phyloP scores from a whole-genome alignment of 92 coral and sea anemone species.

The Actinernus sp. region DNA sequence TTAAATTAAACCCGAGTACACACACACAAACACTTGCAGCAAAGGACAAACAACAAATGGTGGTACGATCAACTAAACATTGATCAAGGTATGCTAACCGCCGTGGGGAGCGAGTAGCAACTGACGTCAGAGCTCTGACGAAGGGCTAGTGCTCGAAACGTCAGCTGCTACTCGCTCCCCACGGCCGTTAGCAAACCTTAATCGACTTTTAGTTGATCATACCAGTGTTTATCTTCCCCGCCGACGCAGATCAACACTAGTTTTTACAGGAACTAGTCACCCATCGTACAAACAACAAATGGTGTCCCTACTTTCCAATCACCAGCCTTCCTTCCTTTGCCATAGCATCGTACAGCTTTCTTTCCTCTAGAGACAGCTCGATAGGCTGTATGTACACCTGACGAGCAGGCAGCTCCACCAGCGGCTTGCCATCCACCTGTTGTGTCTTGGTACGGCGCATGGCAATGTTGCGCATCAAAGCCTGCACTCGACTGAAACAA shows the following conservation, averaged over 20 bases:
- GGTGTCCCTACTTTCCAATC: slow-evolving; percentile 76
- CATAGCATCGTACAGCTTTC: slow-evolving; percentile 79
- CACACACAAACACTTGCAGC: too few species aligned
- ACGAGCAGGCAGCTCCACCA: slow-evolving; percentile 76
- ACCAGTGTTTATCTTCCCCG: too few species aligned
- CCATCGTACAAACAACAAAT: neutral
- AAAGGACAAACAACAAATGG: neutral
- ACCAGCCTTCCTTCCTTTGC: slow-evolving; percentile 81
- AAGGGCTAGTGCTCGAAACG: too few species aligned
- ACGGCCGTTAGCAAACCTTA: too few species aligned
- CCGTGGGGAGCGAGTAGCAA: too few species aligned
- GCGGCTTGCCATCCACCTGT: slow-evolving; percentile 72
- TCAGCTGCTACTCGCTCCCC: too few species aligned
- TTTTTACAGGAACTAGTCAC: too few species aligned
- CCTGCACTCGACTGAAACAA: slow-evolving; percentile 66
- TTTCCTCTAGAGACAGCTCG: slow-evolving; percentile 84
- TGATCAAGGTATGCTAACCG: too few species aligned
- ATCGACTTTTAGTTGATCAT: too few species aligned
- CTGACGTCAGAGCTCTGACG: too few species aligned
- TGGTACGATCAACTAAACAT: too few species aligned
- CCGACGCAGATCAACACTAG: too few species aligned
- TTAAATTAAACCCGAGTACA: neutral
- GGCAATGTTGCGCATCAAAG: slow-evolving; percentile 76
- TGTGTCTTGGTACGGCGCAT: slow-evolving; percentile 86
- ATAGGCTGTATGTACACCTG: slow-evolving; percentile 80